Evolutionary conservation across 2,888 invertebrate species (phyloP), one percentile per base, ranked within the genome.

Genomic region (Spilarctia lutea): DNA sequence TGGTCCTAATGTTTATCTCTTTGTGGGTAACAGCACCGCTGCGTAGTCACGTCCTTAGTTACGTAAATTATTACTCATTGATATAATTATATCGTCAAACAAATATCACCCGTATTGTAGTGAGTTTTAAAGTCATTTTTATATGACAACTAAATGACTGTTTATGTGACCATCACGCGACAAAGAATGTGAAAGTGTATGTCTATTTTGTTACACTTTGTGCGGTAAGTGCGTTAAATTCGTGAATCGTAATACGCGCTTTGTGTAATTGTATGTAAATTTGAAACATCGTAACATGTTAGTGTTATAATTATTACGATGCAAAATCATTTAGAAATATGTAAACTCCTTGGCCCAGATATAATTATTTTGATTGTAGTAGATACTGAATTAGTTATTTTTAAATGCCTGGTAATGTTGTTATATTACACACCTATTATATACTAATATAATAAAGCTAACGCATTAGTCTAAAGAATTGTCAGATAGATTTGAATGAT

Each of bases 171-270:
- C 89, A 92, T 93, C 92, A 93, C 89, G 92, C 89, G 79, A 89
- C 83, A 84, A 79, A 85, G 88, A 89, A 91, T 91, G 92, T 93
- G 93, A 94, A 93, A 94, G 93, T 92, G 87, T 82, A 78, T 78
- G 78, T 84, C 86, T 85, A 81, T 85, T 86, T 84, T 83, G 85
- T 82, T 81, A 33, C 60, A 77, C 72, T 79, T 74, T 77, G 82
- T 73, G 78, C 73, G 68, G 77, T 73, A 77, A 77, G 71, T 67
- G 71, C 66, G 71, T 79, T 68, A 65, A 65, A 71, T 74, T 72
- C 74, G 70, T 75, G 67, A 80, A 75, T 67, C 48, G 68, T 74
- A 72, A 71, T 74, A 69, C 24, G 30, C 39, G 68, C 65, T 74
- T 73, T 65, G 75, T 74, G 56, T 74, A 68, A 60, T 77, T 72